These are phyloP conservation scores for Tethea ocularis DNA, from an alignment of 2,888 invertebrate species.

Conservation along the genomic window DNA sequence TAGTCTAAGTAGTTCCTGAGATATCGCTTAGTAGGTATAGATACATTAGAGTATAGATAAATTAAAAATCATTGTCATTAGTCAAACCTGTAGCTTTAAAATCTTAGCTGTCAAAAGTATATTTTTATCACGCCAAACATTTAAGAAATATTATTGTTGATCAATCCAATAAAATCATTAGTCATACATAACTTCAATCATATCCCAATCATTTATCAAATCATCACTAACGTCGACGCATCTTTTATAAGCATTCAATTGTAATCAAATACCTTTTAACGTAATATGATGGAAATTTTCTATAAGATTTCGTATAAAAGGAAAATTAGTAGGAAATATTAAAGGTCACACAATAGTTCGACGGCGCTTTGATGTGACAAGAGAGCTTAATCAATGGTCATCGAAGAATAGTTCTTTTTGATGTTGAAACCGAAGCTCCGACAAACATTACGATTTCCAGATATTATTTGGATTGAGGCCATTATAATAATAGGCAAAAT, in stretches of 20 bases:
- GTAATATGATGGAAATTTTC: slow-evolving; percentile 12
- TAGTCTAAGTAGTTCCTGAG: no score
- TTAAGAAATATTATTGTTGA: neutral
- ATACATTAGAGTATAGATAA: no score
- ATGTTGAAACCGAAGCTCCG: slow-evolving; percentile 40
- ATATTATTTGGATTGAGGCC: slow-evolving; percentile 19
- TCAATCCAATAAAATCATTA: slow-evolving; percentile 2
- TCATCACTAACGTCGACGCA: slow-evolving; percentile 5
- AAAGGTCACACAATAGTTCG: slow-evolving; percentile 65
- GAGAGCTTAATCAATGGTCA: slow-evolving; percentile 73
- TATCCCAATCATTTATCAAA: slow-evolving; percentile 10
- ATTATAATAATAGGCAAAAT: slow-evolving; percentile 17
- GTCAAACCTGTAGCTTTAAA: neutral
- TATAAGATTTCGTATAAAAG: slow-evolving; percentile 33
- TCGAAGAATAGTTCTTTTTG: slow-evolving; percentile 66
- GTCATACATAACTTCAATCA: slow-evolving; percentile 6
- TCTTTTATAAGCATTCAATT: slow-evolving; percentile 3
- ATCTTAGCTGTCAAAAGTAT: neutral
- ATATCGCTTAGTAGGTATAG: no score
- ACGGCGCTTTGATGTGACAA: slow-evolving; percentile 77
- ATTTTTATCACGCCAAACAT: slow-evolving; percentile 1
- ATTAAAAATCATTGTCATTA: neutral
- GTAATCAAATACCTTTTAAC: slow-evolving; percentile 9
- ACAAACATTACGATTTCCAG: slow-evolving; percentile 11
- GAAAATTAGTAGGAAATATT: slow-evolving; percentile 68